Base-by-base conservation (phyloP, 2,113 vertebrate genomes). In the Nansenia antarctica region DNA sequence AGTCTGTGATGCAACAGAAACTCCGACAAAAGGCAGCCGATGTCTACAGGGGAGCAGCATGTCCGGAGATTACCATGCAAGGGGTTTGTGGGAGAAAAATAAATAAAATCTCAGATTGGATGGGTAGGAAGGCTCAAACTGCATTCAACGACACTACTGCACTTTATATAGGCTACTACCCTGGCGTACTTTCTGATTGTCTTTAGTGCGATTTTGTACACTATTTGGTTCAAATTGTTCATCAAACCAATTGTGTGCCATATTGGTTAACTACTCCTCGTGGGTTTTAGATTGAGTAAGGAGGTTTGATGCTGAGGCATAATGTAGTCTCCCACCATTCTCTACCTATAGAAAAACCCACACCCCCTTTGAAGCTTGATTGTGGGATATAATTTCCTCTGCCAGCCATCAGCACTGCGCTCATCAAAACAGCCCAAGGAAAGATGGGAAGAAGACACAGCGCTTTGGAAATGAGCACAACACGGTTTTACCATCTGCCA, bases 1-100 rank as follows among this genome's bases (percentile, higher is more conserved):
- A 11, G 64, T 64, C 76, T 31, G 53, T 82, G 73, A 82, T 79
- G 80, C 81, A 83, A 77, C 2, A 59, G 42, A 35, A 75, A 74
- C 62, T 18, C 12, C 42, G 57, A 77, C 69, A 65, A 69, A 79
- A 65, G n/a, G 54, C 65, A 70, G 66, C 74, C 37, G 18, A 42
- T 8, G 37, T 73, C 67, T 75, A 64, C 22, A 55, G 66, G 60
- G 58, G 37, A 78, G 78, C 53, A 72, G 39, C 62, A 64, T 24
- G 72, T 53, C 52, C 24, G 20, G 18, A 49, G 45, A 49, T 49
- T 54, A 77, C 66, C 67, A 59, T 77, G 52, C 0, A 15, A 49
- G 8, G 5, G 52, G 11, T 12, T 54, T 24, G 24, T 54, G 11
- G 52, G 22, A 11, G 49, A 52, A 52, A n/a, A 52, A n/a, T n/a